Base-by-base conservation (phyloP, 2,888 invertebrate species). In the Calameuta idolon region DNA sequence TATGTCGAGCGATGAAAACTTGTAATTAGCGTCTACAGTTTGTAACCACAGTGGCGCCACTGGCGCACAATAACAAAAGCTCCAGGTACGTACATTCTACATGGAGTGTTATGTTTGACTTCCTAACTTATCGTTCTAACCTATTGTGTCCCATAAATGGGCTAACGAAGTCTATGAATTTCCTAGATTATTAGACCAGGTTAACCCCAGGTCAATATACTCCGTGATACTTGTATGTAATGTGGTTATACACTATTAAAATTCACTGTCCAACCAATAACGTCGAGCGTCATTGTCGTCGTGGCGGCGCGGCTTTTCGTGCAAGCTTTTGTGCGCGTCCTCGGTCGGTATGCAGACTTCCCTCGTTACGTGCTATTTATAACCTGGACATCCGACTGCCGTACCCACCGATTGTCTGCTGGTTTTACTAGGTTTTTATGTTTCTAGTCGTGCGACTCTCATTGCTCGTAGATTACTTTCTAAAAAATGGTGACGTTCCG, bases 281-380 rank as follows among this genome's bases (percentile, higher is more conserved):
- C 23, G 23, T 55, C 9, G 15, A 55, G 55, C 40, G 40, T 55
- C 9, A 23, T 55, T 23, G 15, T 55, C 55, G 23, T 55, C 55
- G 23, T 55, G 23, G 55, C 15, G 55, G 9, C 23, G 9, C 23
- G 55, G 15, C 9, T 55, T 23, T 1, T 55, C 55, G 23, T 9
- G 9, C 9, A 55, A 55, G 55, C 55, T 15, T 55, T 55, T 55
- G 23, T 55, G 23, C 23, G 55, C 15, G 23, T 55, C 1, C 23
- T 55, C 55, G 23, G 55, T 55, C 55, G 55, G 55, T 55, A 55
- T 55, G 55, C 55, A 55, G 55, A 55, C 55, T 55, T 71, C 31
- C 33, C 71, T 71, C 31, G 31, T 71, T 71, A 71, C 71, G 71
- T 3, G 71, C 55, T 55, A 71, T 71, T 71, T 71, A 31, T 71